Percentiles rank a stretch among this genome's conserved stretches.
phyloP scores from a whole-genome alignment of 1,140 invertebrate species.

The Elysia chlorotica region DNA sequence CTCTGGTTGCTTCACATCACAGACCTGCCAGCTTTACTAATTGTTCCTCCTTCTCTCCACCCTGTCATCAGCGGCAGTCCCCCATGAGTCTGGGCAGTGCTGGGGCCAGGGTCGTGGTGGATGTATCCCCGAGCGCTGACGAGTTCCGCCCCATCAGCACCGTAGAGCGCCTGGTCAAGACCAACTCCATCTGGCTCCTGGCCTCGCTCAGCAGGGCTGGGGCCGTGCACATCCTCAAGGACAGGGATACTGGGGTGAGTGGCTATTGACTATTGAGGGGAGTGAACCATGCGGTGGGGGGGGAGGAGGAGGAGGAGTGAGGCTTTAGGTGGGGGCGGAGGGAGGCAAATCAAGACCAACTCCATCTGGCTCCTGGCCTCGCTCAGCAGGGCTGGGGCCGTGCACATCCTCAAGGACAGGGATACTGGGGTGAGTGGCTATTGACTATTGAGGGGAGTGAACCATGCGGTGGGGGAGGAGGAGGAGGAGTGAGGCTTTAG shows the following conservation, averaged over 20 bases:
- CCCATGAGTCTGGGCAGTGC: too few relatives aligned
- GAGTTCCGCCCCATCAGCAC: conserved; percentile 69
- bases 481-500: not conserved
- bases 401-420: not conserved
- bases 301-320: too few relatives aligned
- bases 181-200: conserved; percentile 94
- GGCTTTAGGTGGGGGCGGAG: not conserved
- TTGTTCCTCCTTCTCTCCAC: too few relatives aligned
- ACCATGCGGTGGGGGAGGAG: too few relatives aligned
- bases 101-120: not conserved
- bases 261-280: too few relatives aligned
- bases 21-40: too few relatives aligned
- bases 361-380: too few relatives aligned
- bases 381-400: not conserved
- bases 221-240: conserved; percentile 89
- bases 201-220: conserved; percentile 90
- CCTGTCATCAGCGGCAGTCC: too few relatives aligned
- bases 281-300: too few relatives aligned
- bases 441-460: not conserved
- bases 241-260: conserved; percentile 86
- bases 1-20: too few relatives aligned
- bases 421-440: not conserved
- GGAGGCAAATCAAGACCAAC: not conserved
- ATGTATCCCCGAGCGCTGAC: conserved; percentile 1
- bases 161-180: conserved; percentile 84